phyloP scores from a whole-genome alignment of 1,140 invertebrate genomes.

The Orchesella cincta region DNA sequence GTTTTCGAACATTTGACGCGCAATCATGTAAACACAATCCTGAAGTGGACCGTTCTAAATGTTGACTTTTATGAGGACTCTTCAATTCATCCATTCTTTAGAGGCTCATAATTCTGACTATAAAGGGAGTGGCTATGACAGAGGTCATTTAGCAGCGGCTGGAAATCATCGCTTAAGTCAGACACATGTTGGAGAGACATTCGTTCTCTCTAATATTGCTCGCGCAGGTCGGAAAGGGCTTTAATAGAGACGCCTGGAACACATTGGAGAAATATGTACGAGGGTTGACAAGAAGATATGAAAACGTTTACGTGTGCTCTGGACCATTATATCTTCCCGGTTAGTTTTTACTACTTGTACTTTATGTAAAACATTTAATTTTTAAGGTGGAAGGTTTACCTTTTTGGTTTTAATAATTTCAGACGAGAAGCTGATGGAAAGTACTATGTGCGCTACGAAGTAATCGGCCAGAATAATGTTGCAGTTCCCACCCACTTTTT shows the following conservation, averaged over 20 bases:
- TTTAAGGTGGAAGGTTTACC: too few relatives aligned
- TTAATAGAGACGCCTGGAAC: slow-evolving; percentile 94
- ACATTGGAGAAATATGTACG: slow-evolving; percentile 85
- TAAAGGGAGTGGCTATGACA: slow-evolving; percentile 87
- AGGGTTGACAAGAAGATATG: slow-evolving; percentile 74
- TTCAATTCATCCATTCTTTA: slow-evolving; percentile 82
- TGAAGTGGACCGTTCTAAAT: slow-evolving; percentile 73
- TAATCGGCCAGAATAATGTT: slow-evolving; percentile 90
- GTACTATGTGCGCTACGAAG: slow-evolving; percentile 91
- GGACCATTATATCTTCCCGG: slow-evolving; percentile 93
- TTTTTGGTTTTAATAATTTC: slow-evolving; percentile 52
- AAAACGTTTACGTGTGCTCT: slow-evolving; percentile 92
- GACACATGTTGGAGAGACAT: slow-evolving; percentile 85
- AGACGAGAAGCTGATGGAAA: slow-evolving; percentile 83
- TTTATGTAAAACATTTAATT: too few relatives aligned
- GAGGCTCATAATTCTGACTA: slow-evolving; percentile 89
- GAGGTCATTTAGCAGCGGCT: slow-evolving; percentile 96
- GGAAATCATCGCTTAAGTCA: slow-evolving; percentile 86
- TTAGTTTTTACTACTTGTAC: too few relatives aligned
- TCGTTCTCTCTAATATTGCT: slow-evolving; percentile 90
- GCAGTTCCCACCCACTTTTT: slow-evolving; percentile 99
- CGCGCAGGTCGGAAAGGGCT: slow-evolving; percentile 95
- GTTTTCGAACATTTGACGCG: slow-evolving; percentile 93
- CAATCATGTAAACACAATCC: slow-evolving; percentile 70
- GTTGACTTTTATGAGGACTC: slow-evolving; percentile 84